Evolutionary conservation across 1,140 invertebrate genomes (phyloP).

Genomic region (Pissodes strobi): DNA sequence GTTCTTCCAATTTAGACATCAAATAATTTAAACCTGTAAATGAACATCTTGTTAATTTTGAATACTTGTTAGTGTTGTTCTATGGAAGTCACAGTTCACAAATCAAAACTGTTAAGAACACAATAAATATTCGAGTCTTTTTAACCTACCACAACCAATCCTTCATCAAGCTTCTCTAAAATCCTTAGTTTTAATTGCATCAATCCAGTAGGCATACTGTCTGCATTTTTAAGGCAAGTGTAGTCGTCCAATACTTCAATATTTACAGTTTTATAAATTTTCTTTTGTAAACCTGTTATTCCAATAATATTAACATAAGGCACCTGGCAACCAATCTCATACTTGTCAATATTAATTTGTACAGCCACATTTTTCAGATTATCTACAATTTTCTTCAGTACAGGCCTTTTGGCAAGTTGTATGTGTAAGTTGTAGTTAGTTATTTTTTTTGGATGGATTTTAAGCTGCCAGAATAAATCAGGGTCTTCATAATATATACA

Average conservation of each 20-base stretch:
- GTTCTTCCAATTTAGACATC: background rate
- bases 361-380: conserved; percentile 37
- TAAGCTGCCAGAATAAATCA: conserved; percentile 41
- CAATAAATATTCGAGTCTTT: too few relatives aligned
- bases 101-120: background rate
- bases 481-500: conserved; percentile 50
- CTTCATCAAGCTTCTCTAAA: conserved; percentile 43
- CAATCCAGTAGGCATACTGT: conserved; percentile 42
- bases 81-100: background rate
- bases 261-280: conserved; percentile 47
- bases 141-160: conserved; percentile 47
- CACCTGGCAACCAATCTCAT: conserved; percentile 46
- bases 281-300: conserved; percentile 49
- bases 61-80: background rate
- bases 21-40: conserved; percentile 3
- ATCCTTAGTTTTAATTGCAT: conserved; percentile 52
- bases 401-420: conserved; percentile 45
- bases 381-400: conserved; percentile 38
- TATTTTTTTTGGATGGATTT: conserved; percentile 27
- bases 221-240: conserved; percentile 46
- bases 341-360: conserved; percentile 29
- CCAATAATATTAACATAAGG: conserved; percentile 52
- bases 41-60: background rate
- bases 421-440: conserved; percentile 25
- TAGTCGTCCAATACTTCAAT: conserved; percentile 53